A percentile compares a stretch with the other conserved stretches of the same genome.
Evolutionary conservation across 2,888 invertebrate genomes (phyloP).

Genomic region (Therioaphis trifolii): DNA sequence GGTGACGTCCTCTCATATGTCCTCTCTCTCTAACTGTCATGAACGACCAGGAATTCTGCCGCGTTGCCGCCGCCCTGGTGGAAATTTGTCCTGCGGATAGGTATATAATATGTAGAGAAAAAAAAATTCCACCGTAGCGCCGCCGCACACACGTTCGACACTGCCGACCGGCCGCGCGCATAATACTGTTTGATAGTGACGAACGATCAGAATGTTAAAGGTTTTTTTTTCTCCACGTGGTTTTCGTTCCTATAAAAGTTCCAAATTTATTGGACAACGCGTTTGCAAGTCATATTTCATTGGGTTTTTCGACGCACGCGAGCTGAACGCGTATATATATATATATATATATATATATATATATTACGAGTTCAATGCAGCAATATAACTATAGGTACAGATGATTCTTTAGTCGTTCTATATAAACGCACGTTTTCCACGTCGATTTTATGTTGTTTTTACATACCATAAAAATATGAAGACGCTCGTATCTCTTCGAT

Average conservation of each 20-base stretch:
- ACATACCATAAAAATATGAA: too few species aligned
- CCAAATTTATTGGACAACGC: background rate
- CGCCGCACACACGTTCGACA: constrained; percentile 26
- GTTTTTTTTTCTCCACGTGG: background rate
- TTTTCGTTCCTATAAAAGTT: background rate
- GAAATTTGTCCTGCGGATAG: constrained; percentile 54
- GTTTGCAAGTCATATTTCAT: background rate
- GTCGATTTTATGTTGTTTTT: too few species aligned
- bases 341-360: too few species aligned
- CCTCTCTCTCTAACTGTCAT: constrained; percentile 36
- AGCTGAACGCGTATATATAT: too few species aligned
- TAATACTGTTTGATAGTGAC: constrained; percentile 38
- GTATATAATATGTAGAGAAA: background rate
- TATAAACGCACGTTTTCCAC: too few species aligned
- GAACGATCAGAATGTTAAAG: constrained; percentile 40
- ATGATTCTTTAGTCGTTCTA: too few species aligned
- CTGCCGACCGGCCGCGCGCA: background rate
- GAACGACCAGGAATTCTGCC: constrained; percentile 53
- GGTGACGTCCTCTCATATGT: constrained; percentile 28
- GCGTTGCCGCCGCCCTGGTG: constrained; percentile 5
- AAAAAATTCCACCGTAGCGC: constrained; percentile 53
- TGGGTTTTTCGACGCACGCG: background rate
- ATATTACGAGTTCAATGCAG: too few species aligned
- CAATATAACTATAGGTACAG: too few species aligned
- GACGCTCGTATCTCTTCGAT: too few species aligned